Percentiles rank a stretch among this genome's conserved stretches.
Evolutionary conservation across 2,113 vertebrate genomes (phyloP).

Genomic region (Calyptommatus sinebrachiatus): DNA sequence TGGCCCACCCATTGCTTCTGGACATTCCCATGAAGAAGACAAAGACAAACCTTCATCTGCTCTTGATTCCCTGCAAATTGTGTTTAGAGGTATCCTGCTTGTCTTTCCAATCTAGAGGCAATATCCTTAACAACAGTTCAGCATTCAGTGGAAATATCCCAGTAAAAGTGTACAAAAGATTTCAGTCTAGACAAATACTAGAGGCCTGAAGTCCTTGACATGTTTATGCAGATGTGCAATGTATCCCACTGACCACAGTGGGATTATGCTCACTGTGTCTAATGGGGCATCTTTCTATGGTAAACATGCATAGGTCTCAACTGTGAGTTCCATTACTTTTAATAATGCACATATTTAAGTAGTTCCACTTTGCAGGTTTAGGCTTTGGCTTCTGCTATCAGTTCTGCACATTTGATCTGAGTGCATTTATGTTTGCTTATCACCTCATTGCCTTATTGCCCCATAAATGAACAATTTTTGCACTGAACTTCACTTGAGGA

Average conservation of each 20-base stretch:
- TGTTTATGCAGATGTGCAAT: neutral
- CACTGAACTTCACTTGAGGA: slow-evolving; percentile 14
- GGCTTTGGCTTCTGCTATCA: neutral
- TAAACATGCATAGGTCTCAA: neutral
- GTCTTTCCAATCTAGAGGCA: too few relatives aligned
- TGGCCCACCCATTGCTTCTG: too few relatives aligned
- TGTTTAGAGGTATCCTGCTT: too few relatives aligned
- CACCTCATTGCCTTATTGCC: slow-evolving; percentile 25
- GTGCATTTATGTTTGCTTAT: slow-evolving; percentile 28
- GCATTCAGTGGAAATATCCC: neutral
- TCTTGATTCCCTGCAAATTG: too few relatives aligned
- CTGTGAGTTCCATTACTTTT: neutral
- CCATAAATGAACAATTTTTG: slow-evolving; percentile 53
- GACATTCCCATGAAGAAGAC: too few relatives aligned
- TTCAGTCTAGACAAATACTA: neutral
- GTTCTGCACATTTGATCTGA: slow-evolving; percentile 5
- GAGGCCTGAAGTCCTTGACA: neutral
- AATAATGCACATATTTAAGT: neutral
- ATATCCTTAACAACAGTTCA: neutral
- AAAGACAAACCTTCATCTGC: too few relatives aligned
- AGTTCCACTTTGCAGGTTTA: neutral
- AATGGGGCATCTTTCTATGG: neutral
- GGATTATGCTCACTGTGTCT: neutral
- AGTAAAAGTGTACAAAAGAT: neutral
- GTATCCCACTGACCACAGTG: neutral